Evolutionary conservation across 2,888 invertebrate genomes (phyloP).

Genomic region (Schizaphis graminum): DNA sequence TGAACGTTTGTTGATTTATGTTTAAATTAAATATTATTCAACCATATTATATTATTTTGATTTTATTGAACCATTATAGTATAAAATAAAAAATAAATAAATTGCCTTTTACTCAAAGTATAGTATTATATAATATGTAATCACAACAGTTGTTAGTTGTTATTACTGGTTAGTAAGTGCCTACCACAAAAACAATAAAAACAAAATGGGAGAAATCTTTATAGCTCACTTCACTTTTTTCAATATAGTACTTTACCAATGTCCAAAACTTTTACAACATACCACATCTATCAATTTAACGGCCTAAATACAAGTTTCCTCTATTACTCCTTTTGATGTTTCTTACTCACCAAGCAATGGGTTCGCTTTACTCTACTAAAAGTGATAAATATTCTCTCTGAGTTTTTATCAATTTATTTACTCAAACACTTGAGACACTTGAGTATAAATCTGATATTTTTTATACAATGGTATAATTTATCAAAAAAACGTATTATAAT

Average conservation of each 20-base stretch:
- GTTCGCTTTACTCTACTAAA: not conserved
- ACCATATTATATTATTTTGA: not conserved
- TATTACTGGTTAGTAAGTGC: not conserved
- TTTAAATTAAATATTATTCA: not conserved
- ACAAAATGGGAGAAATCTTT: constrained; percentile 24
- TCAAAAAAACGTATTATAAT: not conserved
- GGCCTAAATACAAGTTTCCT: constrained; percentile 20
- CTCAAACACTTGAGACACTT: constrained; percentile 7
- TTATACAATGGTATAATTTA: not conserved
- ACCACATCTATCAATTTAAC: constrained; percentile 24
- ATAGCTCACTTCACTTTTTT: constrained; percentile 25
- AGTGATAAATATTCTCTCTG: constrained; percentile 7
- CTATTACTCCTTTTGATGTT: constrained; percentile 15
- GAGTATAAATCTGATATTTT: not conserved
- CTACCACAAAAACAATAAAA: not conserved
- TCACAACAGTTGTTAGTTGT: not conserved
- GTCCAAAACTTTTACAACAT: constrained; percentile 6
- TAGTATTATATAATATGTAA: not conserved
- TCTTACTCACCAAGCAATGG: not conserved
- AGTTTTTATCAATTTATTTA: constrained; percentile 33
- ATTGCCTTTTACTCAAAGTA: not conserved
- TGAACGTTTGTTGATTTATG: not conserved
- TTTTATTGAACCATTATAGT: not conserved
- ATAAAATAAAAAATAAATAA: not conserved
- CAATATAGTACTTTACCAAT: constrained; percentile 16